Conservation (phyloP, 2,797 vertebrate species). For the Enteromius anoplus region DNA sequence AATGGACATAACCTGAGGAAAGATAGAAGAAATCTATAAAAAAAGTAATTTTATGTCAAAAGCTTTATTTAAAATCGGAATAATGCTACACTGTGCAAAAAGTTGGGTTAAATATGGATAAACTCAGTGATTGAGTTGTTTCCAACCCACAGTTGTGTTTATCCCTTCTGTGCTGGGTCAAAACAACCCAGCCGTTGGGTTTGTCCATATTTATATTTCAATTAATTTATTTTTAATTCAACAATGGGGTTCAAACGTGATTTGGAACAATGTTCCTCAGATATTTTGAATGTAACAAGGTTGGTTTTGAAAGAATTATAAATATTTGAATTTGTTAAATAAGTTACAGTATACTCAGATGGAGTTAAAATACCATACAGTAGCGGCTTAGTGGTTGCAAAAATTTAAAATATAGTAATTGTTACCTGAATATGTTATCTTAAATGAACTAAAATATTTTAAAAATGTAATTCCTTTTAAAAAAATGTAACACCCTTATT, state of each 20-base stretch:
- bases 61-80: not conserved
- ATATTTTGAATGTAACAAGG: not conserved
- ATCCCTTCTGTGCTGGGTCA: no score
- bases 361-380: not conserved
- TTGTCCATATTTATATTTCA: not conserved
- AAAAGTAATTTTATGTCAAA: not conserved
- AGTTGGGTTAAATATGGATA: no score
- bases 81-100: not conserved
- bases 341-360: not conserved
- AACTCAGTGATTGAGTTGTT: no score
- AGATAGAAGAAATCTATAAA: not conserved
- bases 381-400: not conserved
- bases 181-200: no score
- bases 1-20: slow-evolving; percentile 39
- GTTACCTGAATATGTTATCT: not conserved
- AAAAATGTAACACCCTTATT: not conserved
- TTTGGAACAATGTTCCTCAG: not conserved
- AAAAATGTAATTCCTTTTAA: not conserved
- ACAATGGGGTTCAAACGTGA: not conserved
- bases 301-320: not conserved
- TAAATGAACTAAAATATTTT: not conserved
- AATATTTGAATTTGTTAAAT: not conserved
- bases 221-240: not conserved
- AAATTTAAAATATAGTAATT: not conserved
- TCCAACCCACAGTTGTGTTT: no score